phyloP scores from a whole-genome alignment of 2,797 vertebrate species.

The Melanitta fusca region DNA sequence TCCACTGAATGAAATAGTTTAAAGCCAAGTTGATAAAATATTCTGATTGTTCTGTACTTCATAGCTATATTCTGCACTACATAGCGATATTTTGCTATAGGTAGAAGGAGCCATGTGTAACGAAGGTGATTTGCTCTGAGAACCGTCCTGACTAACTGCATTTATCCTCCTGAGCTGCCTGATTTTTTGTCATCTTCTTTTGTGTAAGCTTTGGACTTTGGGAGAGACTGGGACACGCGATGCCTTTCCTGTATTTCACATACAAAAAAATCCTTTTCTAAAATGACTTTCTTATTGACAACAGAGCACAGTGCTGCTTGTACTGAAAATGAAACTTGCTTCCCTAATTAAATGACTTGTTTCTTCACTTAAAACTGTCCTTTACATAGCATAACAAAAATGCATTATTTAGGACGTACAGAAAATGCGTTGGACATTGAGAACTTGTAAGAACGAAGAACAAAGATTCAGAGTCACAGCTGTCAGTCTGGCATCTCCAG shows the following conservation, averaged over 20 bases:
- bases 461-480: background rate
- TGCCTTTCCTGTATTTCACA: background rate
- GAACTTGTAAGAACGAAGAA: background rate
- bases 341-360: background rate
- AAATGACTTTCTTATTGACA: background rate
- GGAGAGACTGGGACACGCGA: background rate
- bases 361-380: background rate
- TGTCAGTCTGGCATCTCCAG: background rate
- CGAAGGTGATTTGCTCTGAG: background rate
- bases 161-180: background rate
- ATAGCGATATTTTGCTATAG: background rate
- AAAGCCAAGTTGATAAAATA: background rate
- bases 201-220: background rate
- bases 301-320: background rate
- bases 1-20: accelerated
- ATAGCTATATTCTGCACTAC: too few species aligned
- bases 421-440: background rate
- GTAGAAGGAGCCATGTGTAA: background rate
- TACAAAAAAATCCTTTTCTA: background rate
- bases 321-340: background rate
- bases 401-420: background rate
- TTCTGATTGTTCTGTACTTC: background rate
- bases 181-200: background rate
- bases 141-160: background rate
- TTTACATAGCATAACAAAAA: background rate